Evolutionary conservation across 2,888 invertebrate species (phyloP), one percentile per base, ranked within the genome.

Genomic region (Keiferia lycopersicella): DNA sequence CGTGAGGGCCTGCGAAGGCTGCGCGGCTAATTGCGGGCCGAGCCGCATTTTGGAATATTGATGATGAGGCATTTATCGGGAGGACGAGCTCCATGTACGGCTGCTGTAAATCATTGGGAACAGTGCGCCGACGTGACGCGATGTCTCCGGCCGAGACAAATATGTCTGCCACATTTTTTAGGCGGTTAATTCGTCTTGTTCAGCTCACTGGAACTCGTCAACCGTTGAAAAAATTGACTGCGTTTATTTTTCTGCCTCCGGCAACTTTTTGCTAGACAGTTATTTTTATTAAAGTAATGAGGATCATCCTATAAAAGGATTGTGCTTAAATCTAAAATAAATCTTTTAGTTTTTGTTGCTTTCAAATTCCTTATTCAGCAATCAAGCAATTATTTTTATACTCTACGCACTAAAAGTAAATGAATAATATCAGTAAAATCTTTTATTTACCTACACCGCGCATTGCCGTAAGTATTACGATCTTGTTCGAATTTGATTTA

Each of bases 41-140:
- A 84, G 86, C 86, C 82, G 89, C 91, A 90, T 91, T 91, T 91
- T 88, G 88, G 91, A 91, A 91, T 91, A 91, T 91, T 91, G 91
- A 91, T 91, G 88, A 89, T 88, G 88, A 87, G 87, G 82, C 84
- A 88, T 90, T 89, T 90, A 91, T 90, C 89, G 87, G 83, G 87
- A 87, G 87, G 87, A 89, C 91, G 81, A 83, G 83, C 78, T 73
- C 91, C 91, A 82, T 91, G 85, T 90, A 91, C 71, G 91, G 91
- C 77, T 75, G 80, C 85, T 78, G 91, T 91, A 91, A 89, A 91
- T 91, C 89, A 91, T 88, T 88, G 86, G 83, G 82, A 84, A 83
- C 85, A 78, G 82, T 78, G 83, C 80, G 76, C 80, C 78, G 87
- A 90, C 87, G 89, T 88, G 91, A 88, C 87, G 88, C 87, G 88